Evolutionary conservation across 2,888 invertebrate species (phyloP).

Genomic region (Pyrrhosoma nymphula): DNA sequence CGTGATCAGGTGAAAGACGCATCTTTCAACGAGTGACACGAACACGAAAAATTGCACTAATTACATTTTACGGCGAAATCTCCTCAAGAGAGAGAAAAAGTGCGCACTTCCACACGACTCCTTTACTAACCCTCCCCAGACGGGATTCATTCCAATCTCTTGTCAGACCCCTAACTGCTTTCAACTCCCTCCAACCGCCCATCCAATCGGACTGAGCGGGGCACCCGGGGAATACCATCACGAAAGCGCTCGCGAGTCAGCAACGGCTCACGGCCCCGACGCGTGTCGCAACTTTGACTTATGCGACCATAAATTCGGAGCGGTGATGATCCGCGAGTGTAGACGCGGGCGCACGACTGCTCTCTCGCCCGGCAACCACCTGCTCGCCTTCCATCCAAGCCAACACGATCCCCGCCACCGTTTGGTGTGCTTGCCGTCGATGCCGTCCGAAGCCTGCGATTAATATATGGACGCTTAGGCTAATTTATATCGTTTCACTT

Average conservation of each 20-base stretch:
- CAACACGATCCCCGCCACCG: too few relatives aligned
- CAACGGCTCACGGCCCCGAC: not conserved
- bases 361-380: not conserved
- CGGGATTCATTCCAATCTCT: not conserved
- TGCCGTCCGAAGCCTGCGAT: not conserved
- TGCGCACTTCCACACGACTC: not conserved
- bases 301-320: slow-evolving; percentile 47
- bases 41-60: too few relatives aligned
- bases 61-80: too few relatives aligned
- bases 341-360: not conserved
- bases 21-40: too few relatives aligned
- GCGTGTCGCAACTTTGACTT: slow-evolving; percentile 48
- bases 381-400: not conserved
- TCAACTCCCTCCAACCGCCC: not conserved
- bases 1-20: too few relatives aligned
- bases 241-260: not conserved
- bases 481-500: not conserved
- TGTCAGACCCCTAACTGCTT: too few relatives aligned
- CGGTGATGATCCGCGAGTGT: slow-evolving; percentile 4
- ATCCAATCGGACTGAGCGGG: not conserved
- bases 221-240: not conserved
- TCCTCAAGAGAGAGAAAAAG: not conserved
- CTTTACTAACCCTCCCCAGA: not conserved
- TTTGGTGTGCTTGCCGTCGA: not conserved
- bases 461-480: not conserved